phyloP scores from a whole-genome alignment of 2,113 vertebrate genomes.

The Pachypanchax playfairii region DNA sequence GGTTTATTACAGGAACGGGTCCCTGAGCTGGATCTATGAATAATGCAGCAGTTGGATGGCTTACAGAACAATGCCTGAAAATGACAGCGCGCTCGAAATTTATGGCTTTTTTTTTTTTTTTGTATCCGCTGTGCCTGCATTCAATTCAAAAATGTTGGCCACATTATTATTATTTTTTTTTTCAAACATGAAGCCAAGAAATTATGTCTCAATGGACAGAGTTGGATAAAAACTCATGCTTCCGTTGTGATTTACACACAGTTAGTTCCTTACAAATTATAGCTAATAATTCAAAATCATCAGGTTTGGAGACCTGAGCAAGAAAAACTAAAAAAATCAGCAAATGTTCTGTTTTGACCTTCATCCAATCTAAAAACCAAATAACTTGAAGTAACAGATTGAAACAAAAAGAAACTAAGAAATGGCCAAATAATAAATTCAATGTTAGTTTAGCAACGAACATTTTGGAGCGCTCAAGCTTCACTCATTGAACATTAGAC shows the following conservation, averaged over 20 bases:
- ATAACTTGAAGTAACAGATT: too few relatives aligned
- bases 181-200: not conserved
- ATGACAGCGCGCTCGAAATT: conserved; percentile 46
- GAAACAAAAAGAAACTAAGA: too few relatives aligned
- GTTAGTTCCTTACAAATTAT: too few relatives aligned
- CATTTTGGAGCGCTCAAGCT: too few relatives aligned
- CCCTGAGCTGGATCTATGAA: conserved; percentile 54
- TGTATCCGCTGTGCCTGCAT: conserved; percentile 20
- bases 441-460: too few relatives aligned
- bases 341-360: too few relatives aligned
- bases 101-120: conserved; percentile 38
- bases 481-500: too few relatives aligned
- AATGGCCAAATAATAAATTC: too few relatives aligned
- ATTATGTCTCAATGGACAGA: not conserved
- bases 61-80: conserved; percentile 47
- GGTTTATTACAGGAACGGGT: conserved; percentile 59
- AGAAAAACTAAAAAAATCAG: too few relatives aligned
- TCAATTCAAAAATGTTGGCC: conserved; percentile 13
- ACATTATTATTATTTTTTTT: conserved; percentile 1
- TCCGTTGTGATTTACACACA: not conserved
- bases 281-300: conserved; percentile 11
- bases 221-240: not conserved
- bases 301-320: too few relatives aligned
- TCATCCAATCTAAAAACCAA: too few relatives aligned
- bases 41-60: conserved; percentile 63